Percentiles rank a stretch among this genome's conserved stretches.
phyloP scores from a whole-genome alignment of 2,113 vertebrate genomes.

The Andinoacara biseriatus region DNA sequence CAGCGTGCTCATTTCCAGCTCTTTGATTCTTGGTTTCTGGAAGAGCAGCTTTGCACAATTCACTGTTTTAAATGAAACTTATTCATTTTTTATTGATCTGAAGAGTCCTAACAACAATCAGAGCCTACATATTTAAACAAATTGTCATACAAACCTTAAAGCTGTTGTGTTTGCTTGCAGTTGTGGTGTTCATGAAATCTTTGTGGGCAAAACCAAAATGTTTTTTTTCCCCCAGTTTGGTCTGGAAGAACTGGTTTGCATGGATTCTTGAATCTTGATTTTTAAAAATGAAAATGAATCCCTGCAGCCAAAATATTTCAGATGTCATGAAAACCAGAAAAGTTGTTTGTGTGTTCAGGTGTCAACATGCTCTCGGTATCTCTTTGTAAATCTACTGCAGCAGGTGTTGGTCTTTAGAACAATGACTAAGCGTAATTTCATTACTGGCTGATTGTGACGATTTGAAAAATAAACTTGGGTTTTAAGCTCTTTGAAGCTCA shows the following conservation, averaged over 20 bases:
- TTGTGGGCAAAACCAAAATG: neutral
- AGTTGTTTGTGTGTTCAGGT: neutral
- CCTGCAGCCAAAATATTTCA: neutral
- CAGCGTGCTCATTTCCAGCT: neutral
- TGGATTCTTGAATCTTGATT: neutral
- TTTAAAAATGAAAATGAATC: neutral
- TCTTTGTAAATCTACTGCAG: conserved; percentile 29
- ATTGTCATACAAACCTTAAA: neutral
- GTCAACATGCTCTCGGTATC: neutral
- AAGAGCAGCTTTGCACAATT: neutral
- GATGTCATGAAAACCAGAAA: neutral
- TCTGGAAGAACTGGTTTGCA: neutral
- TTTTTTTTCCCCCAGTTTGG: neutral
- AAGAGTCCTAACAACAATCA: too few species aligned
- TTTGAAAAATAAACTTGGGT: conserved; percentile 1
- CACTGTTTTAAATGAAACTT: neutral
- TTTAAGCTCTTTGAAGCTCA: conserved; percentile 18
- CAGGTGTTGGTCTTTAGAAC: conserved; percentile 55
- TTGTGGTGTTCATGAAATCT: neutral
- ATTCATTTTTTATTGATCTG: neutral
- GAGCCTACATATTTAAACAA: neutral
- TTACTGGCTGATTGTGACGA: neutral
- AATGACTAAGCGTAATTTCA: neutral
- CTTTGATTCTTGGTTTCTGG: neutral
- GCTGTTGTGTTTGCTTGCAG: neutral